Base-by-base conservation (phyloP, 2,113 vertebrate species). In the Blennius ocellaris region DNA sequence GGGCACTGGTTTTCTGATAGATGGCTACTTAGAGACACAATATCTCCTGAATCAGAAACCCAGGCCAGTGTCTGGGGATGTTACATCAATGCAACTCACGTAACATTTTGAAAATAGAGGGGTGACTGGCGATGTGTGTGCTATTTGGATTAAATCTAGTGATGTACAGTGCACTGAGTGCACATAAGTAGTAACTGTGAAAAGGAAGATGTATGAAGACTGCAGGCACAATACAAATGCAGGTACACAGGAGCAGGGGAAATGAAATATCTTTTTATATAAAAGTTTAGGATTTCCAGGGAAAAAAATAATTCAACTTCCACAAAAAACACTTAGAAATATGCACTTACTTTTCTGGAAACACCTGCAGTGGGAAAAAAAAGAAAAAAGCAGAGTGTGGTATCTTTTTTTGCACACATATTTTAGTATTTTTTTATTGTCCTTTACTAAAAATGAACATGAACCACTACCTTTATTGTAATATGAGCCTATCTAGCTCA, bases 111-210 rank as follows among this genome's bases (percentile, higher is more conserved):
- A 76, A 88, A 90, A 88, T 82, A 81, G 82, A 86, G 69, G 67
- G 71, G 67, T 74, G 83, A 76, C 76, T 66, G 65, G 80, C 58
- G 8, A 61, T 49, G 30, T 30, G 73, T 44, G 43, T 64, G 82
- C 88, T 90, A 91, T 92, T 92, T 87, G 85, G 76, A 89, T 83
- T 84, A 84, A 89, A 87, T 82, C 84, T 80, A 84, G 71, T 83
- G 76, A 85, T 72, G 65, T 83, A 79, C 68, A 83, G 84, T 80
- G 43, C 61, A 72, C 70, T 58, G 67, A 82, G 75, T 37, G 65
- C 73, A 83, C 74, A 72, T 79, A 70, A 64, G 82, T 55, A 73
- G 71, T 45, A 43, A 16, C 6, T 15, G 54, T 56, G 73, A 80
- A 81, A 69, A 51, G 39, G 48, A 78, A 81, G 62, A 30, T 37